phyloP scores from a whole-genome alignment of 1,140 invertebrate species.

The Drosophila kanapiae region DNA sequence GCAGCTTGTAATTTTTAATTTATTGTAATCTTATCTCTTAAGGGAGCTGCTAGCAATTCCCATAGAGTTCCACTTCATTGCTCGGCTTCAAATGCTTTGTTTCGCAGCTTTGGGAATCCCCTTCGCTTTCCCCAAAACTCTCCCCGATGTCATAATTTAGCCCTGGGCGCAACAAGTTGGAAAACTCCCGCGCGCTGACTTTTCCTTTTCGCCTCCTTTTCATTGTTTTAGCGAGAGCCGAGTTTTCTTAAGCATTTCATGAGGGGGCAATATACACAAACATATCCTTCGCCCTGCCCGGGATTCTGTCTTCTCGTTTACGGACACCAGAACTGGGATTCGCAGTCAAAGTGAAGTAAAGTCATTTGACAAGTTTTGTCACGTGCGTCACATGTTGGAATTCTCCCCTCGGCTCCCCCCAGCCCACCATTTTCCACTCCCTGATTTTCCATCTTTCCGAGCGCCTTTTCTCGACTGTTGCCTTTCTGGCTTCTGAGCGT shows the following conservation, averaged over 20 bases:
- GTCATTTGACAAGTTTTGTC: slow-evolving; percentile 83
- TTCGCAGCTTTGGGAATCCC: slow-evolving; percentile 13
- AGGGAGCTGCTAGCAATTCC: slow-evolving; percentile 6
- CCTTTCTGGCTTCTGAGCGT: slow-evolving; percentile 58
- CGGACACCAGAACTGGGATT: slow-evolving; percentile 51
- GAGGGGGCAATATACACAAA: slow-evolving; percentile 36
- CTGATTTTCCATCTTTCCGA: slow-evolving; percentile 5
- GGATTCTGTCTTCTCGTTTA: slow-evolving; percentile 51
- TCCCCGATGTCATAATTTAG: slow-evolving; percentile 56
- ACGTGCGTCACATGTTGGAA: slow-evolving; percentile 82
- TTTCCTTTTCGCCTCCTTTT: slow-evolving; percentile 19
- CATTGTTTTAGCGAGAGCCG: slow-evolving; percentile 30
- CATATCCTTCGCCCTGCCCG: slow-evolving; percentile 19
- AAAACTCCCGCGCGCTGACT: slow-evolving; percentile 30
- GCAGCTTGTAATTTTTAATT: neutral
- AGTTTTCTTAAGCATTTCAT: slow-evolving; percentile 49
- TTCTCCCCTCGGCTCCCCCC: slow-evolving; percentile 17
- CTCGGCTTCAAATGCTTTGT: slow-evolving; percentile 53
- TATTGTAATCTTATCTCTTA: neutral
- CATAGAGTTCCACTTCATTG: slow-evolving; percentile 65
- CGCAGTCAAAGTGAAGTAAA: slow-evolving; percentile 71
- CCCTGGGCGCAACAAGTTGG: slow-evolving; percentile 50
- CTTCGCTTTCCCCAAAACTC: slow-evolving; percentile 14
- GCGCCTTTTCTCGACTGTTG: neutral
- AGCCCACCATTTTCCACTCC: neutral